Conservation (phyloP, 2,888 invertebrate genomes). For the Tipula unca region DNA sequence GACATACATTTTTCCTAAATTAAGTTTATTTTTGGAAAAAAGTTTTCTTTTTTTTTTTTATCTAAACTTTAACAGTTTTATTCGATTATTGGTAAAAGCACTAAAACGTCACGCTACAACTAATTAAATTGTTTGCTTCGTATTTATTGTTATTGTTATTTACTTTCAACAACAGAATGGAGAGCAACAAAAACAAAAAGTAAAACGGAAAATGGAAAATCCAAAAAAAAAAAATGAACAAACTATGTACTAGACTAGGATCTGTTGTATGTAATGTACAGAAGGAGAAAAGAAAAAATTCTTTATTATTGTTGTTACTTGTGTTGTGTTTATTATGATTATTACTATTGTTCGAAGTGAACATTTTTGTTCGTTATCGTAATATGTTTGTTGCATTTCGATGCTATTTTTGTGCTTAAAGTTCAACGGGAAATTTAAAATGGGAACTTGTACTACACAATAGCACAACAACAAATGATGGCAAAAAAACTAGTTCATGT, state of each 20-base stretch:
- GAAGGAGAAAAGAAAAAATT: not conserved
- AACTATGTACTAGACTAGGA: not conserved
- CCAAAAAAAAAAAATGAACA: not conserved
- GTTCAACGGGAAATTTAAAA: not conserved
- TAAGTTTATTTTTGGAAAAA: not conserved
- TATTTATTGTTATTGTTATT: not conserved
- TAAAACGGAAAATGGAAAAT: not conserved
- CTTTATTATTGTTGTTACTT: conserved; percentile 8
- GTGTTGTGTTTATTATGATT: not conserved
- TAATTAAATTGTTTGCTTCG: not conserved
- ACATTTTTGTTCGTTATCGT: not conserved
- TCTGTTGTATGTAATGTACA: not conserved
- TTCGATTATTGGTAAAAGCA: conserved; percentile 14
- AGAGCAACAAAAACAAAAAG: not conserved
- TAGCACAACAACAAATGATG: not conserved
- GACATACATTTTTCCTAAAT: not conserved
- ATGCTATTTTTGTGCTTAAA: not conserved
- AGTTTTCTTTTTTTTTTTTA: not conserved
- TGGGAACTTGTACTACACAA: not conserved
- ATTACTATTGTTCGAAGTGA: conserved; percentile 14
- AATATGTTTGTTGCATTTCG: not conserved
- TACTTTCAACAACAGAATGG: not conserved
- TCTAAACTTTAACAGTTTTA: conserved; percentile 4
- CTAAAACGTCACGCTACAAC: conserved; percentile 14
- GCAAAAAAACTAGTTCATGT: not conserved